These are phyloP conservation scores for Chelonoidis abingdonii DNA, from an alignment of 2,113 vertebrate species.

Conservation along the genomic window DNA sequence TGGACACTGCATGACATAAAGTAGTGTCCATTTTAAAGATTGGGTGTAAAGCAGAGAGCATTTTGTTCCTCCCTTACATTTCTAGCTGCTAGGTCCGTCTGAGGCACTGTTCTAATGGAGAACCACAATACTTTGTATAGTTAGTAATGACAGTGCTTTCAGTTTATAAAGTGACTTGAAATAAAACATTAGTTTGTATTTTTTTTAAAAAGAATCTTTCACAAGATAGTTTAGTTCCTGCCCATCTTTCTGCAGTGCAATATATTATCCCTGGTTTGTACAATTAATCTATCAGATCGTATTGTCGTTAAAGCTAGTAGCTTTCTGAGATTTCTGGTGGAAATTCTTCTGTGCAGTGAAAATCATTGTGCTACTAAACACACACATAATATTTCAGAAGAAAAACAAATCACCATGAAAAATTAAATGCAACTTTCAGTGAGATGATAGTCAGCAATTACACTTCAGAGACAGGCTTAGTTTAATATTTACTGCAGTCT, in stretches of 20 bases:
- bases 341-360: not conserved
- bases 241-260: not conserved
- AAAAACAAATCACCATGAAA: not conserved
- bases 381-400: not conserved
- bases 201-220: not conserved
- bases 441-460: not conserved
- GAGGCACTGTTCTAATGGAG: not conserved
- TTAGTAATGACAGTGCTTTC: not conserved
- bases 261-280: not conserved
- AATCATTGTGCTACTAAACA: not conserved
- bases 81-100: not conserved
- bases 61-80: not conserved
- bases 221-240: not conserved
- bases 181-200: not conserved
- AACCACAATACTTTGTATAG: not conserved
- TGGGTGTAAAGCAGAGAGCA: not conserved
- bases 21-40: not conserved
- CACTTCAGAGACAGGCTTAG: not conserved
- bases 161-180: not conserved
- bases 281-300: not conserved
- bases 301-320: not conserved
- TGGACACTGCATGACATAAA: not conserved
- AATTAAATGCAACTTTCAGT: not conserved
- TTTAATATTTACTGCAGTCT: not conserved
- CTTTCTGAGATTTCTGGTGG: not conserved